A percentile compares a stretch with the other conserved stretches of the same genome.
These are phyloP conservation scores for Apotomis turbidana DNA, from an alignment of 2,888 invertebrate species.

Conservation along the genomic window DNA sequence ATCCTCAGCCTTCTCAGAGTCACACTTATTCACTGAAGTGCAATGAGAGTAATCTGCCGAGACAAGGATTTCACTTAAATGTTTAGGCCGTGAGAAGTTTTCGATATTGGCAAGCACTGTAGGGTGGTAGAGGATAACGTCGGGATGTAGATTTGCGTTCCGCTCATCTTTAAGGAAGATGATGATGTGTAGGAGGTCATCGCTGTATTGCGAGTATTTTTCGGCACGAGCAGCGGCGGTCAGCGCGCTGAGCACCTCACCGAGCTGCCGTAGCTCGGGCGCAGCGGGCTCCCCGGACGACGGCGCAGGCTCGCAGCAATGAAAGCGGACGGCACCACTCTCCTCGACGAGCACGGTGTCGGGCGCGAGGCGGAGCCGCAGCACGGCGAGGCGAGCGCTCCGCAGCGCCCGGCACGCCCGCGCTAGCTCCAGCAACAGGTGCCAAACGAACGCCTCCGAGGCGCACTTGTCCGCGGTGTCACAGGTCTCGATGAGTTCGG, in stretches of 20 bases:
- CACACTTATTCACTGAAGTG: conserved; percentile 70
- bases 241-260: conserved; percentile 60
- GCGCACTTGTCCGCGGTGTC: conserved; percentile 63
- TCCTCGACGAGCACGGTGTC: conserved; percentile 68
- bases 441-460: conserved; percentile 74
- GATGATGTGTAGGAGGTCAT: conserved; percentile 70
- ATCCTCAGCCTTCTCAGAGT: conserved; percentile 75
- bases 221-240: conserved; percentile 54
- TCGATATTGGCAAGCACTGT: conserved; percentile 76
- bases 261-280: conserved; percentile 63
- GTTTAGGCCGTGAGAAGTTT: conserved; percentile 52
- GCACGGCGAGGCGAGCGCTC: conserved; percentile 57
- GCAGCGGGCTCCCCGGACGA: conserved; percentile 32
- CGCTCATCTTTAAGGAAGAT: conserved; percentile 67
- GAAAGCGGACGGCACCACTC: conserved; percentile 66
- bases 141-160: conserved; percentile 63
- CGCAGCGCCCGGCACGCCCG: conserved; percentile 64
- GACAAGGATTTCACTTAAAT: conserved; percentile 62
- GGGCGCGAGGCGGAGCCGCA: conserved; percentile 65
- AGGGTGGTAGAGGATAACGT: conserved; percentile 76
- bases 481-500: conserved; percentile 65
- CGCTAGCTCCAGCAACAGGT: conserved; percentile 69
- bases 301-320: conserved; percentile 67
- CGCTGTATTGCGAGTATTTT: conserved; percentile 63
- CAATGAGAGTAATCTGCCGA: conserved; percentile 50